Evolutionary conservation across 2,888 invertebrate genomes (phyloP).

Genomic region (Dicyrtoma fusca): DNA sequence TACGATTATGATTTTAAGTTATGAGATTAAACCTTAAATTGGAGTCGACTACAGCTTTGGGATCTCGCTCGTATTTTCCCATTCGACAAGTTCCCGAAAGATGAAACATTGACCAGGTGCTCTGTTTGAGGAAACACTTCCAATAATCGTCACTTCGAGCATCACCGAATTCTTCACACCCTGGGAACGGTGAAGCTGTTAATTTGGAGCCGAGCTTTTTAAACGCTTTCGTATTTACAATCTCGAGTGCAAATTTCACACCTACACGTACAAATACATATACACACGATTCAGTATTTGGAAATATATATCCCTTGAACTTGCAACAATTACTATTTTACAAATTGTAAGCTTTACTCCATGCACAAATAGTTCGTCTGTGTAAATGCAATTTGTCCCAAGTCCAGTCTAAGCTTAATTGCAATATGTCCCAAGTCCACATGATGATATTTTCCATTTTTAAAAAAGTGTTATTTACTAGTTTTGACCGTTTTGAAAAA

Average conservation of each 20-base stretch:
- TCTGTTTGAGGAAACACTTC: neutral
- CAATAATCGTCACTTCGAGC: neutral
- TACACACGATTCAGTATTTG: neutral
- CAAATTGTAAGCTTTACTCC: too few species aligned
- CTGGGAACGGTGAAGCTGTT: neutral
- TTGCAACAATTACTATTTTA: too few species aligned
- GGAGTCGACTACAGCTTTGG: constrained; percentile 50
- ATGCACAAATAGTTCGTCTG: too few species aligned
- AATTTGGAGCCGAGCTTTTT: neutral
- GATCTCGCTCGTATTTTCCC: constrained; percentile 43
- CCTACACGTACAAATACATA: too few species aligned
- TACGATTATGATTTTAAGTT: too few species aligned
- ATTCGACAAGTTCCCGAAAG: constrained; percentile 46
- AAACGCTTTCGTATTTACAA: neutral
- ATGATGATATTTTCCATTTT: too few species aligned
- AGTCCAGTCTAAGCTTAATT: too few species aligned
- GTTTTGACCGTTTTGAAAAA: too few species aligned
- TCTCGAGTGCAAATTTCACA: too few species aligned
- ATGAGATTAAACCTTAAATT: constrained; percentile 39
- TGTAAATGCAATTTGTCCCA: too few species aligned
- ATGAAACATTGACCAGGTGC: constrained; percentile 36
- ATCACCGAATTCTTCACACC: neutral
- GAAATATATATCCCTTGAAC: neutral
- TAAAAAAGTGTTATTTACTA: too few species aligned
- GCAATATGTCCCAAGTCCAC: too few species aligned